Percentiles rank a stretch among this genome's conserved stretches.
These are phyloP conservation scores for Pseudomugil tenellus DNA, from an alignment of 2,797 vertebrate genomes.

Conservation along the genomic window DNA sequence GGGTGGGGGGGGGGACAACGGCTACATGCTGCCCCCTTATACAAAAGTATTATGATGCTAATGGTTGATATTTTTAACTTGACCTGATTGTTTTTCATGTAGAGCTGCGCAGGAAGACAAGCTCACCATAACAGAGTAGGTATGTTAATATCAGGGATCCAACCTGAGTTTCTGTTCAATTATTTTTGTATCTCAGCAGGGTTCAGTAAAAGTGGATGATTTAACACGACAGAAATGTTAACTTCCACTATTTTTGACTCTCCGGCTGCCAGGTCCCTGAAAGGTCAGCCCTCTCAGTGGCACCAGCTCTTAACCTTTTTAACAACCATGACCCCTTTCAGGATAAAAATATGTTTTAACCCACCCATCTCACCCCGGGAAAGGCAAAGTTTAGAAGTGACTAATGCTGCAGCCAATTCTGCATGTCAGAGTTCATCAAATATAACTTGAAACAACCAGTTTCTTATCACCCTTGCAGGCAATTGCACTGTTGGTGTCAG, in stretches of 20 bases:
- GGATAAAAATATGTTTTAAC: constrained; percentile 22
- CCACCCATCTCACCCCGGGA: constrained; percentile 2
- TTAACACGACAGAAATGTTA: constrained; percentile 4
- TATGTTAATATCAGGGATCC: not conserved
- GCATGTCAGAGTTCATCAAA: not conserved
- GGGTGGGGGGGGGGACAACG: not conserved
- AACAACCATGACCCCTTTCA: constrained; percentile 8
- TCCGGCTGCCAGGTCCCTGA: constrained; percentile 6
- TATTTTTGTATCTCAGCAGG: not conserved
- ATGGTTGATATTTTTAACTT: constrained; percentile 14
- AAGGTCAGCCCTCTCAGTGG: constrained; percentile 9
- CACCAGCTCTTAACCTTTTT: constrained; percentile 11
- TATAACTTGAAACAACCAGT: not conserved
- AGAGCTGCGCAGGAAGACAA: not conserved
- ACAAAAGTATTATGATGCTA: constrained; percentile 5
- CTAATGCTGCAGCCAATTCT: not conserved
- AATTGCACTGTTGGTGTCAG: not conserved
- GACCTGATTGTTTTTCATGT: not conserved
- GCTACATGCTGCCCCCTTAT: not conserved
- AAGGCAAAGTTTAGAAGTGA: constrained; percentile 14
- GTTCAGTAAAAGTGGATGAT: not conserved
- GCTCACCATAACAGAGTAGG: not conserved
- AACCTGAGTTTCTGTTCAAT: not conserved
- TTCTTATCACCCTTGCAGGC: not conserved
- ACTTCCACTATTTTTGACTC: constrained; percentile 22